Conservation (phyloP, 2,797 vertebrate genomes). For the Aphelocoma californica region DNA sequence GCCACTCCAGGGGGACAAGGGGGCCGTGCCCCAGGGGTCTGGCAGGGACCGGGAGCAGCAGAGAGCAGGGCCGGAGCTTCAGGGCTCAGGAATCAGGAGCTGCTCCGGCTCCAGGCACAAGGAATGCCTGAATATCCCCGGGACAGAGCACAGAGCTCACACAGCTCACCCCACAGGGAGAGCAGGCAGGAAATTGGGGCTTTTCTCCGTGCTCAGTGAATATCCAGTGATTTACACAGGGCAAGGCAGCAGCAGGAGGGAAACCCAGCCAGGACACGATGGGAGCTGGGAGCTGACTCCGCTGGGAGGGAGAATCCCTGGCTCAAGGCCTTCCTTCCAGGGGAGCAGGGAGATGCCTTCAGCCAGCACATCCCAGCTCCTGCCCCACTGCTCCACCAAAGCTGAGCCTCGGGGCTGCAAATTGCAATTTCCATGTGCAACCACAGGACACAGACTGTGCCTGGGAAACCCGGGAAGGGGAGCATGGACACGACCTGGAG, state of each 20-base stretch:
- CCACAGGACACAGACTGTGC: neutral
- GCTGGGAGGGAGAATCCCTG: neutral
- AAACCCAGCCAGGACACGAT: neutral
- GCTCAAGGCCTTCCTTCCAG: neutral
- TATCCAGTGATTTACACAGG: neutral
- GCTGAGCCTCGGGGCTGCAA: neutral
- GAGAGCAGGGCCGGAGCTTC: neutral
- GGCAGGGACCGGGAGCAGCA: accelerated
- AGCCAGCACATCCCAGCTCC: neutral
- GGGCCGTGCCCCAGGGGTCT: neutral
- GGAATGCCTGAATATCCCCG: neutral
- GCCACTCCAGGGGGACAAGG: neutral
- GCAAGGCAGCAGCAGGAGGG: neutral
- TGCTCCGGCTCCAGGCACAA: neutral
- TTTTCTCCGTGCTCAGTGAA: neutral
- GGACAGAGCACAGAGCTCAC: neutral
- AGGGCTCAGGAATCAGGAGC: neutral
- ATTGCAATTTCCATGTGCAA: neutral
- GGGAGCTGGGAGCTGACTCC: neutral
- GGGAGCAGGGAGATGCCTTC: neutral
- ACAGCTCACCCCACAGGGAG: neutral
- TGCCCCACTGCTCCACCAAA: neutral
- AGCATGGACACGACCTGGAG: neutral
- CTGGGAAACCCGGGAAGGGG: neutral
- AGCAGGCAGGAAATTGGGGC: neutral